phyloP scores from a whole-genome alignment of 2,888 invertebrate species.

The Polia nebulosa region DNA sequence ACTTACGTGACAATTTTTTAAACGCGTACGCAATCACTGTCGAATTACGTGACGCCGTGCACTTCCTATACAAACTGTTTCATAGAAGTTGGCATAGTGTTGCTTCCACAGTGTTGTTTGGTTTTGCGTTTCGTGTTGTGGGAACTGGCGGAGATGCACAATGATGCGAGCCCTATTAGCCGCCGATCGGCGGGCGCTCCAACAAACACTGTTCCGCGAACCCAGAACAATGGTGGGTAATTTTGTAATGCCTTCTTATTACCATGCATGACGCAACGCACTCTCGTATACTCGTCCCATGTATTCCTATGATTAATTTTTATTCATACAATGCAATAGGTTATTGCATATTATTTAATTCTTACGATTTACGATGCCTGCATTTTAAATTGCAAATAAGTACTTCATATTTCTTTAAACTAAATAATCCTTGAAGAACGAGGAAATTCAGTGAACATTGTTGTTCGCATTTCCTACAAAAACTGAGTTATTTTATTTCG shows the following conservation, averaged over 20 bases:
- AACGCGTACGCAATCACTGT: conserved; percentile 62
- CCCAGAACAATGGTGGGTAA: conserved; percentile 88
- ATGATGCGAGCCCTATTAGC: conserved; percentile 83
- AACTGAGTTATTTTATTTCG: conserved; percentile 36
- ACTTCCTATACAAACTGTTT: conserved; percentile 69
- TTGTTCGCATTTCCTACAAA: conserved; percentile 36
- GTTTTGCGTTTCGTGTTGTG: conserved; percentile 76
- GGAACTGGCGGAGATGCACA: conserved; percentile 82
- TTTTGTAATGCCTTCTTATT: conserved; percentile 90
- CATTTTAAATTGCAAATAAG: conserved; percentile 59
- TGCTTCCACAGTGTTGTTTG: conserved; percentile 75
- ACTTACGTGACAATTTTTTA: conserved; percentile 64
- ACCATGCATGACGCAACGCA: conserved; percentile 87
- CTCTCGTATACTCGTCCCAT: conserved; percentile 76
- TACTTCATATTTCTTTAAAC: conserved; percentile 34
- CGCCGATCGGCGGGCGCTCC: conserved; percentile 79
- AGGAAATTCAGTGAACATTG: conserved; percentile 48
- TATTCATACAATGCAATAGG: conserved; percentile 79
- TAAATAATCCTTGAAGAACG: conserved; percentile 54
- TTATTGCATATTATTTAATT: conserved; percentile 77
- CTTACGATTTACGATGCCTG: conserved; percentile 67
- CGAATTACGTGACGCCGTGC: conserved; percentile 72
- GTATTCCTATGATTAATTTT: conserved; percentile 80
- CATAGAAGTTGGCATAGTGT: conserved; percentile 70
- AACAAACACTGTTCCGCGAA: conserved; percentile 86